Percentiles rank a stretch among this genome's conserved stretches.
phyloP scores from a whole-genome alignment of 2,888 invertebrate species.

The Trichogramma evanescens region DNA sequence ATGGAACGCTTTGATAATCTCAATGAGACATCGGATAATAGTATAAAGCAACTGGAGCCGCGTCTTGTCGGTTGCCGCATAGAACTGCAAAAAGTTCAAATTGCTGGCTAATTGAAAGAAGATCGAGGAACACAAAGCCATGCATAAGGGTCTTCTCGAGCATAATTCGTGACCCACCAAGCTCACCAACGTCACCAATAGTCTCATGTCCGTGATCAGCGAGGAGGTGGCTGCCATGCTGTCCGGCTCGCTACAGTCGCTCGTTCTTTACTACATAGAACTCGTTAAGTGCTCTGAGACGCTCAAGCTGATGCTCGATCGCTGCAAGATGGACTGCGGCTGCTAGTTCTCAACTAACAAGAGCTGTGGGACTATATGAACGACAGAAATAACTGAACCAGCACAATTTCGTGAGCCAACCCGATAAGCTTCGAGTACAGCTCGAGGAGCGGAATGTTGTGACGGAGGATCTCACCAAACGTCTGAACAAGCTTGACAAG shows the following conservation, averaged over 20 bases:
- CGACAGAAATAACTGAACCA: slow-evolving; percentile 67
- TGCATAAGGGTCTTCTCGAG: slow-evolving; percentile 80
- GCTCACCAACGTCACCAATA: slow-evolving; percentile 81
- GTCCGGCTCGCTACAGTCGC: slow-evolving; percentile 79
- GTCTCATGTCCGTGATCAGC: slow-evolving; percentile 81
- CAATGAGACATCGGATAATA: slow-evolving; percentile 74
- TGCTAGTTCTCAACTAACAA: slow-evolving; percentile 84
- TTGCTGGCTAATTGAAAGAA: slow-evolving; percentile 82
- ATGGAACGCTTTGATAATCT: slow-evolving; percentile 82
- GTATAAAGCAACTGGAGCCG: slow-evolving; percentile 85
- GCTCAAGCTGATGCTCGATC: slow-evolving; percentile 71
- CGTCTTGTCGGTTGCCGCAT: slow-evolving; percentile 85
- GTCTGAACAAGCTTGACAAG: slow-evolving; percentile 80
- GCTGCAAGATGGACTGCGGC: slow-evolving; percentile 84
- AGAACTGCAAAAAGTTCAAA: slow-evolving; percentile 81
- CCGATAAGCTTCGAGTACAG: slow-evolving; percentile 83
- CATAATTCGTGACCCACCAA: slow-evolving; percentile 85
- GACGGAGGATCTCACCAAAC: slow-evolving; percentile 81
- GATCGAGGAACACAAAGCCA: slow-evolving; percentile 78
- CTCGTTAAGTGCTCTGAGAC: slow-evolving; percentile 80
- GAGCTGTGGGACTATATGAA: slow-evolving; percentile 95
- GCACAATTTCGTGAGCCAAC: slow-evolving; percentile 80
- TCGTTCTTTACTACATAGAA: slow-evolving; percentile 78
- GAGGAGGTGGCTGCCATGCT: slow-evolving; percentile 81
- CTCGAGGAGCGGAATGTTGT: slow-evolving; percentile 86